Conservation (phyloP, 1,140 invertebrate genomes). For the Heliconius hermathena region DNA sequence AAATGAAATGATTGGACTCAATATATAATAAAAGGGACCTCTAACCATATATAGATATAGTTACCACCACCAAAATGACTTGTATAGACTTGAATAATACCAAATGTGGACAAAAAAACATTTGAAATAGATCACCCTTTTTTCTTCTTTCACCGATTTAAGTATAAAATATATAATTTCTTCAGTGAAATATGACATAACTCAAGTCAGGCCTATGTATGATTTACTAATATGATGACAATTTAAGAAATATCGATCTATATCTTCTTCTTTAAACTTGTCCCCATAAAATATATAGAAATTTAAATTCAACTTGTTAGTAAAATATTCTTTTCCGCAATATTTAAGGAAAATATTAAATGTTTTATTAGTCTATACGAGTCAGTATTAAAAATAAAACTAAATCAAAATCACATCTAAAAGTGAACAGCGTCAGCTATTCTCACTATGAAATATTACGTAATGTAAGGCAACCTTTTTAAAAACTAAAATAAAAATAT, state of each 20-base stretch:
- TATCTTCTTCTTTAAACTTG: no score
- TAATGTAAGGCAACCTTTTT: slow-evolving; percentile 62
- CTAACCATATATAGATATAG: slow-evolving; percentile 26
- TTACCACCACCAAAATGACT: slow-evolving; percentile 46
- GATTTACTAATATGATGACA: no score
- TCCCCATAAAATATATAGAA: no score
- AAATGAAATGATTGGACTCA: neutral
- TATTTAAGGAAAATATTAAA: neutral
- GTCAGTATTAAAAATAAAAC: slow-evolving; percentile 23
- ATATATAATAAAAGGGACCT: slow-evolving; percentile 27
- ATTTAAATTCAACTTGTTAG: neutral
- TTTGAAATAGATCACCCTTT: no score
- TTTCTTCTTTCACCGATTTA: no score
- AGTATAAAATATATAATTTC: no score
- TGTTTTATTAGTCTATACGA: slow-evolving; percentile 15
- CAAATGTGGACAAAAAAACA: no score
- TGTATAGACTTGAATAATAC: slow-evolving; percentile 17
- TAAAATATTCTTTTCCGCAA: neutral
- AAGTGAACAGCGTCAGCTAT: slow-evolving; percentile 12
- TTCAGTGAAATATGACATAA: no score
- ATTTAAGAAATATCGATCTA: no score
- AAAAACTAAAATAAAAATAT: slow-evolving; percentile 47
- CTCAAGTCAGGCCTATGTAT: no score
- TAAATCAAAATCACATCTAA: slow-evolving; percentile 35
- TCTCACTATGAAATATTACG: slow-evolving; percentile 50